A percentile compares a stretch with the other conserved stretches of the same genome.
Conservation (phyloP, 2,888 invertebrate genomes). For the Geophilus truncorum region DNA sequence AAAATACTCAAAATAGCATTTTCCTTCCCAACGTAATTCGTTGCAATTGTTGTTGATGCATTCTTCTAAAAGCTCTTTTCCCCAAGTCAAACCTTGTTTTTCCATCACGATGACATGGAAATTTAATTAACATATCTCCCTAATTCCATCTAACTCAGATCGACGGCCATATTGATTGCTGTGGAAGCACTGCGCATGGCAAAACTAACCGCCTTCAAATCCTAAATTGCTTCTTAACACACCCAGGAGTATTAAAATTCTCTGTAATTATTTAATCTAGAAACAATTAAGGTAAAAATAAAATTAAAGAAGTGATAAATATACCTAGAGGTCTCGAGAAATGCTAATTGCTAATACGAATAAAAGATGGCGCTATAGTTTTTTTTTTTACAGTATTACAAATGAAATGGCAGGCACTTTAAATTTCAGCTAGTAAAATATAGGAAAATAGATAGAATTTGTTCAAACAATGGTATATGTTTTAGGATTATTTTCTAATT, state of each 20-base stretch:
- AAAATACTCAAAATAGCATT: background rate
- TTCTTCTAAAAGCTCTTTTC: background rate
- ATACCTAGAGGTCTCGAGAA: too few species aligned
- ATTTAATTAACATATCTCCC: conserved; percentile 15
- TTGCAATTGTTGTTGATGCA: background rate
- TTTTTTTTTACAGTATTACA: too few species aligned
- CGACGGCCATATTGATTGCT: conserved; percentile 10
- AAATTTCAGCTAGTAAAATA: too few species aligned
- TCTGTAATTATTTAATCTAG: background rate
- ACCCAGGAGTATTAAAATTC: background rate
- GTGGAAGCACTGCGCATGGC: background rate
- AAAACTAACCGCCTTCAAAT: conserved; percentile 2
- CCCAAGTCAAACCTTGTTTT: background rate
- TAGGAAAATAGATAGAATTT: too few species aligned
- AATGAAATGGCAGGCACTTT: too few species aligned
- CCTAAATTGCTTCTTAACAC: background rate
- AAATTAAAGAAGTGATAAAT: background rate
- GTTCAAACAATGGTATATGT: too few species aligned
- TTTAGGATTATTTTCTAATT: too few species aligned
- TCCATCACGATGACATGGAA: background rate
- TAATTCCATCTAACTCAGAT: conserved; percentile 15
- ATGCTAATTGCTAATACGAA: too few species aligned
- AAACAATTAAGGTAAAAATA: background rate
- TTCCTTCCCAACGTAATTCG: background rate
- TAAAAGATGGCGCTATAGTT: too few species aligned